Evolutionary conservation across 2,797 vertebrate species (phyloP).

Genomic region (Astyanax mexicanus): DNA sequence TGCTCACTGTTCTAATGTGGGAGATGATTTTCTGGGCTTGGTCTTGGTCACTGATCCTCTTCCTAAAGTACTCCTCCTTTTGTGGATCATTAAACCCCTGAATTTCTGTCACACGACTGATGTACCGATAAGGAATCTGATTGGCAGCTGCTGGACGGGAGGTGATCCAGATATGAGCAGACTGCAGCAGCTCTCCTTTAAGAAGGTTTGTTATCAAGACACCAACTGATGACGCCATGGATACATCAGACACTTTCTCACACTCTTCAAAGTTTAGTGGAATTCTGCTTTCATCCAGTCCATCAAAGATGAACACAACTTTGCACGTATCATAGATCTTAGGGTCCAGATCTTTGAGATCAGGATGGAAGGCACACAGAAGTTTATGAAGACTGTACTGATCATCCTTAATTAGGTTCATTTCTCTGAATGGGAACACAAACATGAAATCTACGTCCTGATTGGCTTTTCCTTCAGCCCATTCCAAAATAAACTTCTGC

Average conservation of each 20-base stretch:
- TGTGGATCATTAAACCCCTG: constrained; percentile 46
- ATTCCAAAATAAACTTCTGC: constrained; percentile 56
- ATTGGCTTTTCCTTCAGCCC: constrained; percentile 43
- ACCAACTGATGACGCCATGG: constrained; percentile 26
- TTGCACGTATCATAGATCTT: neutral
- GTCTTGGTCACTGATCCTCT: constrained; percentile 26
- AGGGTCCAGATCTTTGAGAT: neutral
- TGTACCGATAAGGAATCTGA: constrained; percentile 40
- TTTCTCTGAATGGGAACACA: constrained; percentile 51
- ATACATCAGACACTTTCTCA: constrained; percentile 16
- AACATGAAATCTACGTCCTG: constrained; percentile 50
- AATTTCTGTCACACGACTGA: constrained; percentile 47
- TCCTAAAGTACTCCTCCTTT: constrained; percentile 52
- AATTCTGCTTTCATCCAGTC: constrained; percentile 56
- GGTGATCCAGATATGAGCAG: constrained; percentile 56
- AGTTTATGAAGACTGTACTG: constrained; percentile 38
- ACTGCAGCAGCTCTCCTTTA: constrained; percentile 42
- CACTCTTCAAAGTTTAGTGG: constrained; percentile 23
- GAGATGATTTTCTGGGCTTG: constrained; percentile 40
- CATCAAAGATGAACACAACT: constrained; percentile 54
- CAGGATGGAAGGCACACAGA: constrained; percentile 30
- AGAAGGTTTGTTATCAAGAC: constrained; percentile 45
- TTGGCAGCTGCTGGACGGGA: constrained; percentile 40
- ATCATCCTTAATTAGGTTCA: constrained; percentile 44
- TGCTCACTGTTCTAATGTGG: constrained; percentile 32